phyloP scores from a whole-genome alignment of 37 sponge, comb jelly and placozoan genomes.

The Oopsacas minuta region DNA sequence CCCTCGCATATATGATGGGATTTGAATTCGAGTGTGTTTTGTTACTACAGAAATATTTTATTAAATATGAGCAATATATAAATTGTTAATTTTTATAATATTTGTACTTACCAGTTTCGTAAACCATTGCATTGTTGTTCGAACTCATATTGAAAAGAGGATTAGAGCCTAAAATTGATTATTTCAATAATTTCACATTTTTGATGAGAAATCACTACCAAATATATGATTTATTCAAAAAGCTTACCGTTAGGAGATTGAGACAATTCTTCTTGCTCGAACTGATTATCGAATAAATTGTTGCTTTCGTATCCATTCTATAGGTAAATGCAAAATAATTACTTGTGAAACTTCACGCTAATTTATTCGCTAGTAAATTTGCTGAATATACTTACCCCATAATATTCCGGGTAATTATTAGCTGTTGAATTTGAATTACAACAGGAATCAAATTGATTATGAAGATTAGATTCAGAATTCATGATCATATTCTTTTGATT shows the following conservation, averaged over 20 bases:
- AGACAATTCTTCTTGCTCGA: background rate
- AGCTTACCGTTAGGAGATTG: constrained; percentile 17
- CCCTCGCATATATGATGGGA: background rate
- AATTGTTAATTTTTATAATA: background rate
- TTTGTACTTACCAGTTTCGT: constrained; percentile 1
- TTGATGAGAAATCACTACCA: background rate
- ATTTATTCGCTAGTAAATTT: background rate
- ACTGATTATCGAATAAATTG: background rate
- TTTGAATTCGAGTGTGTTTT: constrained; percentile 7
- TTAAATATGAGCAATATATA: background rate
- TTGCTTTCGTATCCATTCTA: background rate
- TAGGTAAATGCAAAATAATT: background rate
- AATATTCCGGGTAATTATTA: background rate
- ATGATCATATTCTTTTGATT: background rate
- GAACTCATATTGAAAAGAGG: background rate
- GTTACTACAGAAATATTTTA: background rate
- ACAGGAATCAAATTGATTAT: background rate
- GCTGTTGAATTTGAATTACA: background rate
- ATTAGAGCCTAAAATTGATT: constrained; percentile 3
- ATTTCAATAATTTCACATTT: background rate
- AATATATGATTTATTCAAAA: background rate
- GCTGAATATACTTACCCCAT: background rate
- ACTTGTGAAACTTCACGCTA: background rate
- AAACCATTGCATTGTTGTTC: constrained; percentile 17
- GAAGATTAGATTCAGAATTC: background rate